phyloP scores from a whole-genome alignment of 2,113 vertebrate genomes.

The Protobothrops flavoviridis region DNA sequence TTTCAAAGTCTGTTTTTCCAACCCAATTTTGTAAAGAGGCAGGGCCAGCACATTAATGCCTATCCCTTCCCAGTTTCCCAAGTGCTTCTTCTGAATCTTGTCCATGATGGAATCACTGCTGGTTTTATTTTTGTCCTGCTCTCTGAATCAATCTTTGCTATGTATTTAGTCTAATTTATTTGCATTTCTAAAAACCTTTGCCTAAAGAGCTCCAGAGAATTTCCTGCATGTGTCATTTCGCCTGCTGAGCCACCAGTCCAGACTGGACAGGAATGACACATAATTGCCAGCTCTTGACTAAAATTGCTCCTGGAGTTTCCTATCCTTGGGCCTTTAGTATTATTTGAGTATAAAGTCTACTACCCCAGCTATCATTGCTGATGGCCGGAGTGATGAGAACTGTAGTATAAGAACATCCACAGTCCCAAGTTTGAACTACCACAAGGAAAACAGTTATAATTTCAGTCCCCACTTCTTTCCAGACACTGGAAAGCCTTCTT shows the following conservation, averaged over 20 bases:
- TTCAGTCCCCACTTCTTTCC: background rate
- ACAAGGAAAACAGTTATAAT: background rate
- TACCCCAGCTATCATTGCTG: no score
- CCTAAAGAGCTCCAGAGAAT: background rate
- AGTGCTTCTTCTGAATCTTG: background rate
- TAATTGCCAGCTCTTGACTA: background rate
- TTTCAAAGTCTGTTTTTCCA: background rate
- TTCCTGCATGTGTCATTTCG: background rate
- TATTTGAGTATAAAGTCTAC: background rate
- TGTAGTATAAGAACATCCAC: background rate
- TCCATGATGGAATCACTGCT: background rate
- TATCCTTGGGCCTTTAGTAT: background rate
- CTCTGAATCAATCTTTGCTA: background rate
- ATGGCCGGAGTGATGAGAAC: background rate
- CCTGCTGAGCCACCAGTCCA: background rate
- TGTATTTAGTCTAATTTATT: slow-evolving; percentile 1
- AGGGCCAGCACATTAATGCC: background rate
- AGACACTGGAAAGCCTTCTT: background rate
- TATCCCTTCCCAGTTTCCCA: background rate
- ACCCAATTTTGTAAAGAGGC: background rate
- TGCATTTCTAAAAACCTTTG: background rate
- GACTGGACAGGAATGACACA: background rate
- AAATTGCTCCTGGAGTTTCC: background rate
- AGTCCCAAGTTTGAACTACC: background rate
- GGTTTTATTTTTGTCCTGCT: background rate